Percentiles rank a stretch among this genome's conserved stretches.
Conservation (phyloP, 2,113 vertebrate species). For the Marmota monax region DNA sequence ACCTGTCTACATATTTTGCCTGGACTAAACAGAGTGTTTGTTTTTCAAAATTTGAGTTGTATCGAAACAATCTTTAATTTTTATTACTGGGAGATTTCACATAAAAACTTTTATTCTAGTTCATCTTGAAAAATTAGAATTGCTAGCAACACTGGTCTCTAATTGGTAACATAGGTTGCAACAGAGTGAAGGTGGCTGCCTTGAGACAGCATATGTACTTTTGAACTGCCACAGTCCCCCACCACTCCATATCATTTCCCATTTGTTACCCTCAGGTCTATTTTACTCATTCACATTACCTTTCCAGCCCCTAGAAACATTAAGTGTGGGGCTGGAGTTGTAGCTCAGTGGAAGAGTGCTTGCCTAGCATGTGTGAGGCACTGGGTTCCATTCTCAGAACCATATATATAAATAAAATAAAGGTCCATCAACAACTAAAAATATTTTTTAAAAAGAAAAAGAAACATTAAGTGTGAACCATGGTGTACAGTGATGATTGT, state of each 20-base stretch:
- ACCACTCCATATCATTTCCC: not conserved
- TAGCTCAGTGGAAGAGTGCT: too few species aligned
- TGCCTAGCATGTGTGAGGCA: too few species aligned
- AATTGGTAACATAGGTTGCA: not conserved
- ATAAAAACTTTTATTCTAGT: not conserved
- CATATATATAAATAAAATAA: too few species aligned
- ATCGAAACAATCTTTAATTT: slow-evolving; percentile 17
- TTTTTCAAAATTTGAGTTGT: not conserved
- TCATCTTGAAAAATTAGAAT: slow-evolving; percentile 45
- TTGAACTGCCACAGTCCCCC: not conserved
- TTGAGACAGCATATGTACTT: not conserved
- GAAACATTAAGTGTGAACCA: not conserved
- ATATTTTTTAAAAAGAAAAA: too few species aligned
- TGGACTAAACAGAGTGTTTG: not conserved
- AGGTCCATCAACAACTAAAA: too few species aligned
- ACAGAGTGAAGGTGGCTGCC: not conserved
- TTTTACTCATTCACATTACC: slow-evolving; percentile 12
- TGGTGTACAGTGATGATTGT: not conserved
- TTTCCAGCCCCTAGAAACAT: not conserved
- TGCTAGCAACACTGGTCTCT: not conserved
- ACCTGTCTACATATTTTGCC: not conserved
- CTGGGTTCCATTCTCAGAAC: too few species aligned
- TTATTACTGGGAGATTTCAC: slow-evolving; percentile 23
- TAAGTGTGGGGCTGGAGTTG: not conserved
- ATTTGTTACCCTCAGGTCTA: not conserved